Evolutionary conservation across 2,797 vertebrate species (phyloP), one percentile per base, ranked within the genome.

Genomic region (Ateles fusciceps): DNA sequence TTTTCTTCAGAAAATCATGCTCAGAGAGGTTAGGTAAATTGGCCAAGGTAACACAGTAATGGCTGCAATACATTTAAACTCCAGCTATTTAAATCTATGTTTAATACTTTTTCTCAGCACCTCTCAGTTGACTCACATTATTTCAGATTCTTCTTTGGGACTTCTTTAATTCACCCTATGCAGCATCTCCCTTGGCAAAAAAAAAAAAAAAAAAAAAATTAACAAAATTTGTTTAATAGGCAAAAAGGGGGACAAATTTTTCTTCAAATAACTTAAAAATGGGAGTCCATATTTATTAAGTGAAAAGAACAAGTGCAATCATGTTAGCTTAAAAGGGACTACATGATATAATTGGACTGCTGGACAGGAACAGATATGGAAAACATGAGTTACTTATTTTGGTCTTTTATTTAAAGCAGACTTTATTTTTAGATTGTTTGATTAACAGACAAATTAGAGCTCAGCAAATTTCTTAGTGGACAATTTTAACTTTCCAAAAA

Each of bases 351-450:
- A 71, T 21, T 95, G 80, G 71, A 78, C 64, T 68, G 52, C 36
- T 79, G 46, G 72, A 81, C 64, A 93, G 24, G 17, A 85, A 90
- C 28, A 44, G 48, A 80, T 55, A 86, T 6, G 79, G 33, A 3
- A 76, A 33, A 76, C 71, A 39, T 89, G 79, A 94, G 89, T 78
- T 86, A 95, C 90, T 96, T 97, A 95, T 97, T 95, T 96, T 91
- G 57, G 48, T 83, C 52, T 97, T 96, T 96, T 97, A 94, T 97
- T 97, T 98, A 96, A 98, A 96, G 83, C n/a, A 88, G 36, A 9
- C 80, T 42, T 97, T 97, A 96, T 96, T 97, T 97, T 98, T 97
- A 97, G 96, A 61, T 89, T 64, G 39, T 96, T 96, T 97, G 89
- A 96, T 94, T 93, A 97, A 93, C 85, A 88, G 92, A 94, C 95